Evolutionary conservation across 2,888 invertebrate species (phyloP).

Genomic region (Clusia tigrina): DNA sequence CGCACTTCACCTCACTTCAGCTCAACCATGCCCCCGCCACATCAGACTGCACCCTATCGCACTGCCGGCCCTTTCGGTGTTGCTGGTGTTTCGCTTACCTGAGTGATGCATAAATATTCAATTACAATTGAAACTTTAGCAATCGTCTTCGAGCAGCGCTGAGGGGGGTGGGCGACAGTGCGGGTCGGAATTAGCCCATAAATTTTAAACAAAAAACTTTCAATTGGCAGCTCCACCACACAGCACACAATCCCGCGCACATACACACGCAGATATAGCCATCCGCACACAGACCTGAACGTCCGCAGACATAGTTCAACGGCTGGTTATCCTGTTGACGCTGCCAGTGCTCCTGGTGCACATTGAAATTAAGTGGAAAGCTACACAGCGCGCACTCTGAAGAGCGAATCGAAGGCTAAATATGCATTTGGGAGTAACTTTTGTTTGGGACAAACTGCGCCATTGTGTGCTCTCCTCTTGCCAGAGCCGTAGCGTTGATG

Average conservation of each 20-base stretch:
- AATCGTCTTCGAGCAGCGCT: constrained; percentile 15
- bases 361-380: constrained; percentile 27
- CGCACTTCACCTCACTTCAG: not conserved
- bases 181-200: constrained; percentile 30
- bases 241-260: too few species aligned
- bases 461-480: constrained; percentile 1
- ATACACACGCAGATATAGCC: constrained; percentile 9
- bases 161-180: not conserved
- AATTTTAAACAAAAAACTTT: constrained; percentile 32
- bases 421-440: constrained; percentile 21
- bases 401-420: constrained; percentile 9
- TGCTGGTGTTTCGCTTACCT: not conserved
- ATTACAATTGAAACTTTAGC: constrained; percentile 34
- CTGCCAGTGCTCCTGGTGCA: not conserved
- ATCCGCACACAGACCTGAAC: not conserved
- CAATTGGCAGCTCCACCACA: constrained; percentile 24
- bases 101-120: constrained; percentile 31
- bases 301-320: not conserved
- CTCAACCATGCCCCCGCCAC: constrained; percentile 23
- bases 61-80: not conserved
- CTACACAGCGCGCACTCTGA: constrained; percentile 9
- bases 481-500: not conserved
- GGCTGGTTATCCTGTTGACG: not conserved
- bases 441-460: constrained; percentile 10
- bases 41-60: too few species aligned